Conservation (phyloP, 2,797 vertebrate species). For the Leptatherina wallacei region DNA sequence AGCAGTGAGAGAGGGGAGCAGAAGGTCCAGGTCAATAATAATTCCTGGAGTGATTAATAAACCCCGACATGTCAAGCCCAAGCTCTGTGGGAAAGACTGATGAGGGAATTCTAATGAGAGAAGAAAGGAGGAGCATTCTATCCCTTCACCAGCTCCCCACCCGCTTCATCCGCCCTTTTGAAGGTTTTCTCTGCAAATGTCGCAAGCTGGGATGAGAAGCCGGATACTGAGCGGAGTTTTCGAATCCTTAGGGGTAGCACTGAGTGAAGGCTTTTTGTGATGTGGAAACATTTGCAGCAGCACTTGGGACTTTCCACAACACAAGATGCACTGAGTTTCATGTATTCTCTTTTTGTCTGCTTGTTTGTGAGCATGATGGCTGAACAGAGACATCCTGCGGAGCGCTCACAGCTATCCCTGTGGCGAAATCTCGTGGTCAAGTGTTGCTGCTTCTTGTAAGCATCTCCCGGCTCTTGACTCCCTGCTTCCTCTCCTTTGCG, state of each 20-base stretch:
- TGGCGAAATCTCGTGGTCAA: slow-evolving; percentile 35
- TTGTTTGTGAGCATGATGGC: slow-evolving; percentile 35
- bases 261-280: slow-evolving; percentile 30
- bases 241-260: slow-evolving; percentile 37
- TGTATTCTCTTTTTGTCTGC: slow-evolving; percentile 40
- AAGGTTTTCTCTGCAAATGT: slow-evolving; percentile 65
- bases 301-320: slow-evolving; percentile 43
- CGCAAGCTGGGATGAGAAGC: slow-evolving; percentile 46
- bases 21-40: slow-evolving; percentile 79
- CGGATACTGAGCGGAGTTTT: slow-evolving; percentile 46
- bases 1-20: slow-evolving; percentile 58
- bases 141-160: slow-evolving; percentile 17
- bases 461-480: neutral
- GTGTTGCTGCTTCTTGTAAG: slow-evolving; percentile 23
- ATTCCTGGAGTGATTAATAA: slow-evolving; percentile 81
- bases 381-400: slow-evolving; percentile 29
- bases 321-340: slow-evolving; percentile 30
- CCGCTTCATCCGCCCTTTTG: slow-evolving; percentile 32
- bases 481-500: slow-evolving; percentile 17
- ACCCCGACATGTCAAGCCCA: slow-evolving; percentile 66
- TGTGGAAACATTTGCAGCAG: slow-evolving; percentile 39
- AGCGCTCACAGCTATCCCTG: slow-evolving; percentile 33
- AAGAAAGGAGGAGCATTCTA: slow-evolving; percentile 21
- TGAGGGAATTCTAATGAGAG: slow-evolving; percentile 78
- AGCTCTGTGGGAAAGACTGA: slow-evolving; percentile 64